phyloP scores from a whole-genome alignment of 2,113 vertebrate genomes.

The Catharus minimus region DNA sequence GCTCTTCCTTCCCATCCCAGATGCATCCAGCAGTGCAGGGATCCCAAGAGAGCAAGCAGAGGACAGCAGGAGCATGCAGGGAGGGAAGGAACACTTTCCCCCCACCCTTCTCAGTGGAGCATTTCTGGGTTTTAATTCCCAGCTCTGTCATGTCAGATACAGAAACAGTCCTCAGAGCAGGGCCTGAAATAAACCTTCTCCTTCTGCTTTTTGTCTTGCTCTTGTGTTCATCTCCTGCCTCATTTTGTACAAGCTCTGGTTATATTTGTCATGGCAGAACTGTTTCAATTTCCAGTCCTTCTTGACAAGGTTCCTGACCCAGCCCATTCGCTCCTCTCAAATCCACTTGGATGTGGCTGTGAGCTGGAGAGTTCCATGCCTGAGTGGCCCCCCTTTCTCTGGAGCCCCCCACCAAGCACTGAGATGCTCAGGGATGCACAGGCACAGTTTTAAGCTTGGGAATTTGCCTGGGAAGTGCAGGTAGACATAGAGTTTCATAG shows the following conservation, averaged over 20 bases:
- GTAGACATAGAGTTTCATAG: fast-evolving
- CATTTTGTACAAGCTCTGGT: background rate
- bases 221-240: background rate
- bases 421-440: background rate
- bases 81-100: background rate
- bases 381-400: background rate
- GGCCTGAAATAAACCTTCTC: background rate
- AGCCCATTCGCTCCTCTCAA: background rate
- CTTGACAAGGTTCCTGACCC: background rate
- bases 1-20: background rate
- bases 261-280: background rate
- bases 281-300: background rate
- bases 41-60: background rate
- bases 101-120: background rate
- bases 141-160: background rate
- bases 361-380: background rate
- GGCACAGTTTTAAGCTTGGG: background rate
- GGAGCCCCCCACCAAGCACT: background rate
- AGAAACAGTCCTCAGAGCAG: background rate
- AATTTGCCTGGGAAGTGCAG: background rate
- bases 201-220: background rate
- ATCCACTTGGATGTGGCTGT: background rate
- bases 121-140: background rate
- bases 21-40: background rate
- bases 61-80: background rate